phyloP scores from a whole-genome alignment of 2,888 invertebrate genomes.

The Mechanitis messenoides region DNA sequence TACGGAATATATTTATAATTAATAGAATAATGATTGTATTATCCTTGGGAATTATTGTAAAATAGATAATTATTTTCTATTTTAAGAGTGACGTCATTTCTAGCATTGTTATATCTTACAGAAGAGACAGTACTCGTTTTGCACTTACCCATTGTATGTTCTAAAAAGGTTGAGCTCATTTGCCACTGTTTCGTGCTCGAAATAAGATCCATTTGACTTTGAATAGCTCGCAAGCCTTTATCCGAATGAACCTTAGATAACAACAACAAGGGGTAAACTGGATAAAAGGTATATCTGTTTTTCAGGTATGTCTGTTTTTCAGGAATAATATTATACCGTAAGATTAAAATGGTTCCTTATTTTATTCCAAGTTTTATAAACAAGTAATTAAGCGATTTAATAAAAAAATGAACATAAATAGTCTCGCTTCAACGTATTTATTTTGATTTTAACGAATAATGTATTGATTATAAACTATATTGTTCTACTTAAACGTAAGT shows the following conservation, averaged over 20 bases:
- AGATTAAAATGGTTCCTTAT: no score
- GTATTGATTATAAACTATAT: no score
- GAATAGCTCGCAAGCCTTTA: slow-evolving; percentile 5
- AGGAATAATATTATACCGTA: not conserved
- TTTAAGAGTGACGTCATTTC: not conserved
- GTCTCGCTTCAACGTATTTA: no score
- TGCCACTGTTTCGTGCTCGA: slow-evolving; percentile 43
- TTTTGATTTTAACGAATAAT: no score
- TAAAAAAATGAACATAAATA: no score
- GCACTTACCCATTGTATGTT: slow-evolving; percentile 55
- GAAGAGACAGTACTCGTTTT: slow-evolving; percentile 54
- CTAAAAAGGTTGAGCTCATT: slow-evolving; percentile 63
- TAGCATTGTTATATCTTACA: not conserved
- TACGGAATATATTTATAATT: no score
- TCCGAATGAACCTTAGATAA: slow-evolving; percentile 1
- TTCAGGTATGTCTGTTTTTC: not conserved
- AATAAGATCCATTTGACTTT: slow-evolving; percentile 43
- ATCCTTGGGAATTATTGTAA: not conserved
- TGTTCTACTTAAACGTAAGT: no score
- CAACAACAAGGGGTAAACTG: no score
- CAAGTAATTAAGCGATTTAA: no score
- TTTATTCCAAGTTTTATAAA: no score
- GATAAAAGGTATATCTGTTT: not conserved
- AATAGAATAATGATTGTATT: not conserved
- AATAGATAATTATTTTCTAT: not conserved